Evolutionary conservation across 2,797 vertebrate genomes (phyloP), one percentile per base, ranked within the genome.

Genomic region (Neostethus bicornis): DNA sequence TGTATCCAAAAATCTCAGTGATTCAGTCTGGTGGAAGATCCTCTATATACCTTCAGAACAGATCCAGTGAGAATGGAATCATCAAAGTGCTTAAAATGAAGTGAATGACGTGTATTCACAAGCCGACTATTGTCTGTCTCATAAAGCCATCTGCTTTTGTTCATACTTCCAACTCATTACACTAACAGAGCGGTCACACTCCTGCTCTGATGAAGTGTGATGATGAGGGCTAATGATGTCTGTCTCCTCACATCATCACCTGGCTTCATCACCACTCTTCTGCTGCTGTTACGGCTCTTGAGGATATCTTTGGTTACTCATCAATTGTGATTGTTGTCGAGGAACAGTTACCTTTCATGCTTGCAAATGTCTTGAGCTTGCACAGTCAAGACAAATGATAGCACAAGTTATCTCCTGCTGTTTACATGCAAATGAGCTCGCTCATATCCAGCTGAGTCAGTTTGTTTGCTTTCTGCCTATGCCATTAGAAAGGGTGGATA

Each of bases 141-240:
- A 79, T 80, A 58, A 80, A 86, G 84, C 87, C 85, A 83, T 86
- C 84, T 88, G 84, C 79, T 85, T 90, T 85, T 88, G 85, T 87
- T 85, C 81, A 73, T 87, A 73, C 77, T 84, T 87, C 70, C 83
- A 87, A 82, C 79, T 86, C 85, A 87, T 88, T 87, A 84, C 57
- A 20, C 68, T 63, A 52, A 79, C 73, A 68, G 79, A 79, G 68
- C 66, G 43, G 70, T 55, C 56, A 51, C 76, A 72, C 77, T 79
- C 74, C 75, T 65, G 73, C 68, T 70, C 65, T 81, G 86, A 88
- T 81, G 70, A 84, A 80, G 76, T 85, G 85, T 85, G 83, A 79
- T 83, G 87, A 86, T 75, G 84, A 75, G 59, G 77, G 81, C 75
- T 86, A 85, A 86, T 82, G 76, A 83, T 79, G 65, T 80, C 80